Evolutionary conservation across 2,888 invertebrate species (phyloP), one percentile per base, ranked within the genome.

Genomic region (Cephus sareptanus): DNA sequence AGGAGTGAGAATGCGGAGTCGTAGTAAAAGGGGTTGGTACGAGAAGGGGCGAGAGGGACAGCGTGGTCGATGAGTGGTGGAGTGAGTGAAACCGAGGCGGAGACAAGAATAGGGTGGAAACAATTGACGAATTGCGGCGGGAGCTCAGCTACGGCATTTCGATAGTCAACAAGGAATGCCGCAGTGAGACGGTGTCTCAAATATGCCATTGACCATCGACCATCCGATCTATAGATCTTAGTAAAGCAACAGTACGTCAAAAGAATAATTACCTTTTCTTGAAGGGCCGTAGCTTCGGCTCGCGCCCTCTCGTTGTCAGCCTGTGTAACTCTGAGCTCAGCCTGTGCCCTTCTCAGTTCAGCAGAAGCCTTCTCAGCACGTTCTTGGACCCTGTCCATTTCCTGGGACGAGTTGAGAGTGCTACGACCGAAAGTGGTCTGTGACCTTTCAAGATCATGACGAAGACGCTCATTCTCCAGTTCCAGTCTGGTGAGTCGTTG

Each of bases 291-390:
- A 0, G 97, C 96, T 91, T 98, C 97, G 56, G 95, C 94, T 80
- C 96, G 94, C 74, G 97, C 96, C 89, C 98, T 94, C 88, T 98
- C 98, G 84, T 96, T 97, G 91, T 98, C 98, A 73, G 97, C 96
- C 91, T 97, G 97, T 78, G 97, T 97, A 73, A 98, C 97, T 89
- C 98, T 94, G 79, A 98, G 93, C 91, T 98, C 98, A 12, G 98
- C 98, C 89, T 97, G 96, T 77, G 97, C 96, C 83, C 98, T 94
- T 87, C 98, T 94, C 84, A 98, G 92, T 84, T 98, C 98, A 71
- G 96, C 94, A 31, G 97, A 93, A 11, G 95, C 94, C 92, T 97
- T 98, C 90, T 98, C 98, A 75, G 97, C 96, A 79, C 96, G 94
- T 89, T 98, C 96, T 92, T 96, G 96, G 79, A 96, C 94, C 85